phyloP scores from a whole-genome alignment of 1,140 invertebrate genomes.

The Propsilocerus akamusi region DNA sequence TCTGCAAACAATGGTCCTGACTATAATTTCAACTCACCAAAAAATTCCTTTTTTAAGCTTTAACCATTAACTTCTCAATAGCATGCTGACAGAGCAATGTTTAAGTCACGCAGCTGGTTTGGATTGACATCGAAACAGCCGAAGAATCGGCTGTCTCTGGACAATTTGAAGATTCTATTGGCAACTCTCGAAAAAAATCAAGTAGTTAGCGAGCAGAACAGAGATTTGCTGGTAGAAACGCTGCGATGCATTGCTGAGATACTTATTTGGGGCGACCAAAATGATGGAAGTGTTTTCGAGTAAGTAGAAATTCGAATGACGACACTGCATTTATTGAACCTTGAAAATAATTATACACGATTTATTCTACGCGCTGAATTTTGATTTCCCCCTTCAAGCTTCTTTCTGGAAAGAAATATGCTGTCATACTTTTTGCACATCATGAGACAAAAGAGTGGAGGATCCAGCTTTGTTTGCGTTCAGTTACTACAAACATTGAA shows the following conservation, averaged over 20 bases:
- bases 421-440: conserved; percentile 93
- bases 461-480: conserved; percentile 84
- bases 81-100: no score
- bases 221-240: conserved; percentile 89
- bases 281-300: conserved; percentile 99
- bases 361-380: no score
- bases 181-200: conserved; percentile 93
- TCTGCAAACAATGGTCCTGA: no score
- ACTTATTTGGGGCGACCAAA: conserved; percentile 99
- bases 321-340: background rate
- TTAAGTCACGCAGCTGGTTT: conserved; percentile 75
- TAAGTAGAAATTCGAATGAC: conserved; percentile 34
- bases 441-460: conserved; percentile 92
- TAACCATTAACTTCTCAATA: no score
- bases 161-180: conserved; percentile 93
- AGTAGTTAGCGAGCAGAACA: conserved; percentile 87
- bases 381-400: conserved; percentile 45
- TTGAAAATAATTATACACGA: background rate
- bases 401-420: conserved; percentile 99
- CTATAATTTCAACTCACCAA: no score
- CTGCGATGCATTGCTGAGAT: conserved; percentile 95
- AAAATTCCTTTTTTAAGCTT: no score
- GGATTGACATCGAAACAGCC: conserved; percentile 73
- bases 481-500: conserved; percentile 96
- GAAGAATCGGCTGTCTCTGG: conserved; percentile 89